Evolutionary conservation across 2,797 vertebrate species (phyloP), one percentile per base, ranked within the genome.

Genomic region (Netta rufina): DNA sequence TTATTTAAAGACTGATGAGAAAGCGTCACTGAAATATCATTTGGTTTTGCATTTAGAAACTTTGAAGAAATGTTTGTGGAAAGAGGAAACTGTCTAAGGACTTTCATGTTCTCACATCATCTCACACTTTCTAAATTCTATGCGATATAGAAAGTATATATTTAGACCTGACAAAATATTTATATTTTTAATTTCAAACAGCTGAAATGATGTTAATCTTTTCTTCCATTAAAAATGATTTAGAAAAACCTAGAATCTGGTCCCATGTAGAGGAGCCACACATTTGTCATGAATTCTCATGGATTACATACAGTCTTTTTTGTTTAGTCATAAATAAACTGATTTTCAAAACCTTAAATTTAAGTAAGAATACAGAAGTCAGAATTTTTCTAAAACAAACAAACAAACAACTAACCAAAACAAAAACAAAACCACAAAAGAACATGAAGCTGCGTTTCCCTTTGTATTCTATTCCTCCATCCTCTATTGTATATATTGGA

Each of bases 111-210:
- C 9, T 81, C 12, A 25, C 49, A 65, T 51, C 32, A 32, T 12
- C 43, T 73, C 11, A 0, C 51, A 18, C 47, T 85, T 87, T 66
- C 66, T 88, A 66, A 36, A 57, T 53, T 32, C 1, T 32, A 3
- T 51, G 14, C 51, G 70, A 39, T n/a, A 53, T 16, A 56, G 65
- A 90, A 78, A 7, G 15, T 56, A 30, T 82, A 27, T 72, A 49
- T 79, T 72, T 83, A 87, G 56, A 82, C 30, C 51, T 41, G 39
- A 53, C 32, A 32, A 65, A 30, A 65, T 73, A 27, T n/a, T 73
- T 12, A 17, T 28, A 79, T 82, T 91, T 85, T 80, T 61, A 88
- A 72, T 91, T 93, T 91, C 66, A 91, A 86, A 70, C 36, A 79
- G 24, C 58, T 94, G 73, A 70, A 95, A 91, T 24, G 78, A 78